A percentile compares a stretch with the other conserved stretches of the same genome.
These are phyloP conservation scores for Diarsia rubi DNA, from an alignment of 2,888 invertebrate species.

Conservation along the genomic window DNA sequence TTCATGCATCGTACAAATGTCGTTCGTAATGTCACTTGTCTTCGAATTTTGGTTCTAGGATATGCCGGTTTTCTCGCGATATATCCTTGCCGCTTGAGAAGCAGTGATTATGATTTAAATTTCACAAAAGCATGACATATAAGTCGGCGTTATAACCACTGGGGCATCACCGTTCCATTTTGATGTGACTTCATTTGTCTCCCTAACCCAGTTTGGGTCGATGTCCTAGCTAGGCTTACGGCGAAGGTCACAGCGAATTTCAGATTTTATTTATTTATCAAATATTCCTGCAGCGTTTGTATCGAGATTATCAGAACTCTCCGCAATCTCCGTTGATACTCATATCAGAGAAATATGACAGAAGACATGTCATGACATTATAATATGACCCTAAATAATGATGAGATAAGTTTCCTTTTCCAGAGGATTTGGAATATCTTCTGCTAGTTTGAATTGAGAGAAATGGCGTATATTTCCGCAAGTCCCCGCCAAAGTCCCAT, in stretches of 20 bases:
- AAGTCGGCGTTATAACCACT: not conserved
- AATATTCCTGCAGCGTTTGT: not conserved
- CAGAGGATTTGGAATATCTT: not conserved
- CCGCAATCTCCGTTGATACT: not conserved
- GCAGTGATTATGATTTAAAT: not conserved
- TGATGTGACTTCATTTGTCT: not conserved
- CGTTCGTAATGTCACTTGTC: too few relatives aligned
- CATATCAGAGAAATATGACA: not conserved
- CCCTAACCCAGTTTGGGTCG: not conserved
- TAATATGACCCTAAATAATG: not conserved
- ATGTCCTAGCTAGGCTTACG: not conserved
- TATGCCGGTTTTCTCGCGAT: too few relatives aligned
- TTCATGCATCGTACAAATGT: too few relatives aligned
- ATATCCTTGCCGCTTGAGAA: not conserved
- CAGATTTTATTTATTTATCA: conserved; percentile 5
- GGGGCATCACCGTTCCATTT: not conserved
- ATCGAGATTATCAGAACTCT: not conserved
- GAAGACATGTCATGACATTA: not conserved
- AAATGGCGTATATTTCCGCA: not conserved
- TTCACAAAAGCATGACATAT: not conserved
- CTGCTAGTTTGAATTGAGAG: not conserved
- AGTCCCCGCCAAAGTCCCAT: not conserved
- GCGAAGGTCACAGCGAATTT: not conserved
- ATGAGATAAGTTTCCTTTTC: not conserved
- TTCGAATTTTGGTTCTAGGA: not conserved